Conservation (phyloP, 37 sponge, comb jelly and placozoan genomes). For the Crambe crambe region DNA sequence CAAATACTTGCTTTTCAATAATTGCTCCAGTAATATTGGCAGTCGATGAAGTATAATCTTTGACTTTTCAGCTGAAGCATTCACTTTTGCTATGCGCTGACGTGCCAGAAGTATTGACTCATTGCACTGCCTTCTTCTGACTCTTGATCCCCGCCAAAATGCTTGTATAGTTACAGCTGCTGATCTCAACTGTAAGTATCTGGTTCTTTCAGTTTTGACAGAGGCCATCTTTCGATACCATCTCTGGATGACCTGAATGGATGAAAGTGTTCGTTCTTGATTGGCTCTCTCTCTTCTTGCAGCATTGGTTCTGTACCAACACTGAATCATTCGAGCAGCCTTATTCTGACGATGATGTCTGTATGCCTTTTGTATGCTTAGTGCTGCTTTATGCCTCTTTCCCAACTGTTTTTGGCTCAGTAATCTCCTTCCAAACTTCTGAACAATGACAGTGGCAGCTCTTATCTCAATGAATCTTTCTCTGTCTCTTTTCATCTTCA, state of each 20-base stretch:
- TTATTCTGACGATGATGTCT: too few relatives aligned
- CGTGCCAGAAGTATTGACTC: slow-evolving; percentile 13
- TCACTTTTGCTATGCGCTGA: slow-evolving; percentile 31
- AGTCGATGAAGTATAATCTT: slow-evolving; percentile 20
- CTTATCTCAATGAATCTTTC: too few relatives aligned
- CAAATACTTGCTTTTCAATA: slow-evolving; percentile 52
- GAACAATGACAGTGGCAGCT: too few relatives aligned
- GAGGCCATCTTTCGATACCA: slow-evolving; percentile 24
- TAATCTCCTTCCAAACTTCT: too few relatives aligned
- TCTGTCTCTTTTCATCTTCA: too few relatives aligned
- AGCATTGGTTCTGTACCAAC: not conserved
- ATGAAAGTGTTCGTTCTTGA: not conserved
- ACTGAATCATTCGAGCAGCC: not conserved
- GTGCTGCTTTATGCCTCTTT: not conserved
- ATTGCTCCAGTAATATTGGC: slow-evolving; percentile 36
- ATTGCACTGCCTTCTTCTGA: slow-evolving; percentile 13
- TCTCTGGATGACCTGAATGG: slow-evolving; percentile 54
- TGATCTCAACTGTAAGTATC: slow-evolving; percentile 6
- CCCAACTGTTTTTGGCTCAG: too few relatives aligned
- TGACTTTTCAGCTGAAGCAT: slow-evolving; percentile 19
- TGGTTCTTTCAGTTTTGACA: not conserved
- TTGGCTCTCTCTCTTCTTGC: not conserved
- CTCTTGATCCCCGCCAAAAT: slow-evolving; percentile 52
- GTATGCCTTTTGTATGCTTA: too few relatives aligned
- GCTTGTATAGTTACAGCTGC: slow-evolving; percentile 46